phyloP scores from a whole-genome alignment of 2,888 invertebrate genomes.

The Chymomyza amoena region DNA sequence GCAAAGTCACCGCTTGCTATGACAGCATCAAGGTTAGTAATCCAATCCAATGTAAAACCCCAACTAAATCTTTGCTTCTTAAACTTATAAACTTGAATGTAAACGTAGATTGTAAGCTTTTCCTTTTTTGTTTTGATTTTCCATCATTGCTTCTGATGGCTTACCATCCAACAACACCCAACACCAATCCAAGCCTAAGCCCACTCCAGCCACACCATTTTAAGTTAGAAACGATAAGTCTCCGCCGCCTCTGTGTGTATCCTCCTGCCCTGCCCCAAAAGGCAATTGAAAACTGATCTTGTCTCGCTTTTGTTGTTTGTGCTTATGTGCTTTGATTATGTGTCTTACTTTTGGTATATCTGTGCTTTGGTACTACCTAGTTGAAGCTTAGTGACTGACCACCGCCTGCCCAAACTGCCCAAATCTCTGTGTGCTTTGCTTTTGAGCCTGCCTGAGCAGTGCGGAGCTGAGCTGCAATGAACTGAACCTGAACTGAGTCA shows the following conservation, averaged over 20 bases:
- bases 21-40: constrained; percentile 99
- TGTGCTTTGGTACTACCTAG: constrained; percentile 2
- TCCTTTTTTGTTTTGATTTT: constrained; percentile 28
- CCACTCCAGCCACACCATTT: background rate
- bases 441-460: constrained; percentile 14
- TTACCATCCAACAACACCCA: constrained; percentile 15
- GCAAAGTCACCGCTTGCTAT: constrained; percentile 99
- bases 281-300: constrained; percentile 47
- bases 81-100: constrained; percentile 26
- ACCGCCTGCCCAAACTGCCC: constrained; percentile 10
- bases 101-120: constrained; percentile 63
- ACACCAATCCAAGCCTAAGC: background rate
- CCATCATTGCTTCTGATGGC: constrained; percentile 40
- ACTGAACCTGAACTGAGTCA: too few relatives aligned
- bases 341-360: background rate
- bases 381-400: constrained; percentile 27
- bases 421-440: constrained; percentile 24
- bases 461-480: background rate
- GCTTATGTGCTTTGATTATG: constrained; percentile 54
- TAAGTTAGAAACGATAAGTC: background rate
- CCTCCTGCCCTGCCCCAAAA: background rate
- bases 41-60: constrained; percentile 7
- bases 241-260: background rate
- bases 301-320: constrained; percentile 65
- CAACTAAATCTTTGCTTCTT: constrained; percentile 46